phyloP scores from a whole-genome alignment of 1,140 invertebrate genomes.

The Vanessa atalanta region DNA sequence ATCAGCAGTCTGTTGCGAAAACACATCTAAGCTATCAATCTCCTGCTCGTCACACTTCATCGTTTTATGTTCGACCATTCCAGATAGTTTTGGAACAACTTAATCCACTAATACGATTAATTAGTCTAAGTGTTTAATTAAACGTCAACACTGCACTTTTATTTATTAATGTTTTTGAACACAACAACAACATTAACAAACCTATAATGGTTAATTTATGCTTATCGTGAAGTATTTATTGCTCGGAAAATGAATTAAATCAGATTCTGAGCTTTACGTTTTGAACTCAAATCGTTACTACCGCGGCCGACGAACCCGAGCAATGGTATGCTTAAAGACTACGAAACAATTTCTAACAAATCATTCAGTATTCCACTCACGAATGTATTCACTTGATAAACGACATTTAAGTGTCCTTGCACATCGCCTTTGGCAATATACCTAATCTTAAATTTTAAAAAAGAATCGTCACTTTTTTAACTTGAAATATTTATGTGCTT shows the following conservation, averaged over 20 bases:
- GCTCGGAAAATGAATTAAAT: slow-evolving; percentile 19
- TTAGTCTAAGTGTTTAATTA: neutral
- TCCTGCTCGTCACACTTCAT: slow-evolving; percentile 65
- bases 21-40: slow-evolving; percentile 69
- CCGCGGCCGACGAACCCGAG: slow-evolving; percentile 68
- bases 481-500: neutral
- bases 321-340: slow-evolving; percentile 74
- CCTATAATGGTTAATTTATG: neutral
- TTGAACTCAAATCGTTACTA: slow-evolving; percentile 49
- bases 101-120: neutral
- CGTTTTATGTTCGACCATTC: slow-evolving; percentile 65
- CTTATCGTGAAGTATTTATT: slow-evolving; percentile 5
- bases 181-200: too few relatives aligned
- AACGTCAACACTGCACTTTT: too few relatives aligned
- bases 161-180: neutral
- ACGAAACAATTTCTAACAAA: slow-evolving; percentile 56
- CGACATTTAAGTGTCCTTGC: slow-evolving; percentile 63
- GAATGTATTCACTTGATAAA: slow-evolving; percentile 57
- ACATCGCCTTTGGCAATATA: slow-evolving; percentile 34
- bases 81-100: slow-evolving; percentile 30
- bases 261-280: slow-evolving; percentile 16
- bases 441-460: slow-evolving; percentile 31
- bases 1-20: slow-evolving; percentile 50
- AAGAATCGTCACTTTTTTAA: neutral
- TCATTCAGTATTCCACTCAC: slow-evolving; percentile 68